Conservation (phyloP, 2,888 invertebrate genomes). For the Ophioninae sp. region DNA sequence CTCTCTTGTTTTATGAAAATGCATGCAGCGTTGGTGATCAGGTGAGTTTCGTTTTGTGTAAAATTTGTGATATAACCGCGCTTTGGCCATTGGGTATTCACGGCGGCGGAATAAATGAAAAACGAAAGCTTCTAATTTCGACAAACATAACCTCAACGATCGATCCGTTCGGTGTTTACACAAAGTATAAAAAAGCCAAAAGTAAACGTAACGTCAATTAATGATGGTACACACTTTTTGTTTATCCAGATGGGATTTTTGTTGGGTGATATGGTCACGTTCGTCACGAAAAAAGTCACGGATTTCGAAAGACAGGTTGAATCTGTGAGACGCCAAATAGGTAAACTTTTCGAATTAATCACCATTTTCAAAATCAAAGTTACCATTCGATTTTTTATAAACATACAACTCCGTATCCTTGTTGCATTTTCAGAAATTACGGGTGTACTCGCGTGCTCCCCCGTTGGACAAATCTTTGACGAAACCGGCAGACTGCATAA, state of each 20-base stretch:
- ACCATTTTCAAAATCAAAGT: background rate
- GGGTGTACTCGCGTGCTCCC: slow-evolving; percentile 84
- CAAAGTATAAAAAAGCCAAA: slow-evolving; percentile 21
- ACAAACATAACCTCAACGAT: slow-evolving; percentile 50
- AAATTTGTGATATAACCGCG: background rate
- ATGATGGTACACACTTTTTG: background rate
- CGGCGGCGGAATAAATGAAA: background rate
- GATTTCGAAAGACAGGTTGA: slow-evolving; percentile 86
- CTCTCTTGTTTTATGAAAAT: slow-evolving; percentile 87
- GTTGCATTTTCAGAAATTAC: slow-evolving; percentile 50
- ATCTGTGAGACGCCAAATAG: slow-evolving; percentile 84
- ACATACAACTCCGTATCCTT: background rate
- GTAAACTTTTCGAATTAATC: slow-evolving; percentile 70
- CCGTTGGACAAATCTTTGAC: slow-evolving; percentile 83
- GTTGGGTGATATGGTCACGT: slow-evolving; percentile 85
- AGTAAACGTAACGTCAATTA: slow-evolving; percentile 15
- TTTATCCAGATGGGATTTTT: slow-evolving; percentile 84
- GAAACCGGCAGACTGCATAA: slow-evolving; percentile 84
- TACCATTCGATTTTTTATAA: background rate
- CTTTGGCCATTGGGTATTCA: background rate
- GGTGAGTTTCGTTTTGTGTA: slow-evolving; percentile 78
- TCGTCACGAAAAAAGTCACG: slow-evolving; percentile 86
- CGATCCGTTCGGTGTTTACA: slow-evolving; percentile 25
- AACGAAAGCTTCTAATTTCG: slow-evolving; percentile 54
- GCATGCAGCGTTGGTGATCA: slow-evolving; percentile 84